phyloP scores from a whole-genome alignment of 1,140 invertebrate genomes.

The Antheraea mylitta region DNA sequence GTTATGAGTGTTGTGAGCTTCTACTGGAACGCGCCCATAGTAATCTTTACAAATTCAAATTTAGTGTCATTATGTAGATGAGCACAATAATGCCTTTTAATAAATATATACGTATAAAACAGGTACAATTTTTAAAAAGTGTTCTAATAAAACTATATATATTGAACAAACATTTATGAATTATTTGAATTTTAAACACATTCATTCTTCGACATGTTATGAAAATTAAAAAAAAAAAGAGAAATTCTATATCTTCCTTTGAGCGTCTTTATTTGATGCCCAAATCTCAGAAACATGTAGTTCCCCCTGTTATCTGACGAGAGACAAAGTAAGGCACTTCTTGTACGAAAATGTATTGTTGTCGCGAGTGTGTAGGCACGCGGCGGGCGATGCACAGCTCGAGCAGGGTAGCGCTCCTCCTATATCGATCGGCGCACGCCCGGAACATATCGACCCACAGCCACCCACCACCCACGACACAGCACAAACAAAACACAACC shows the following conservation, averaged over 20 bases:
- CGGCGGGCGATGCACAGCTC: slow-evolving; percentile 52
- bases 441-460: slow-evolving; percentile 61
- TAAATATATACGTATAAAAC: too few species aligned
- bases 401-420: slow-evolving; percentile 34
- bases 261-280: neutral
- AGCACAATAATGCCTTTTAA: too few species aligned
- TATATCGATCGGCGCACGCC: slow-evolving; percentile 64
- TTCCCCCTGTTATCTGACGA: slow-evolving; percentile 23
- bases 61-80: too few species aligned
- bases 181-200: too few species aligned
- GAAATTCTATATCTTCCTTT: neutral
- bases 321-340: slow-evolving; percentile 27
- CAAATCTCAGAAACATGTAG: slow-evolving; percentile 4
- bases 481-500: slow-evolving; percentile 51
- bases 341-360: slow-evolving; percentile 37
- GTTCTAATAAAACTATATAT: too few species aligned
- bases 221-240: too few species aligned
- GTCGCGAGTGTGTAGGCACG: slow-evolving; percentile 40
- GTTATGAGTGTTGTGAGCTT: too few species aligned
- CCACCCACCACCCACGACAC: slow-evolving; percentile 39
- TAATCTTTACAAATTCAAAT: too few species aligned
- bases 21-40: too few species aligned
- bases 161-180: too few species aligned
- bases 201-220: too few species aligned
- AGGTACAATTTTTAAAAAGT: too few species aligned